phyloP scores from a whole-genome alignment of 2,797 vertebrate genomes.

The Gallinago solitaria region DNA sequence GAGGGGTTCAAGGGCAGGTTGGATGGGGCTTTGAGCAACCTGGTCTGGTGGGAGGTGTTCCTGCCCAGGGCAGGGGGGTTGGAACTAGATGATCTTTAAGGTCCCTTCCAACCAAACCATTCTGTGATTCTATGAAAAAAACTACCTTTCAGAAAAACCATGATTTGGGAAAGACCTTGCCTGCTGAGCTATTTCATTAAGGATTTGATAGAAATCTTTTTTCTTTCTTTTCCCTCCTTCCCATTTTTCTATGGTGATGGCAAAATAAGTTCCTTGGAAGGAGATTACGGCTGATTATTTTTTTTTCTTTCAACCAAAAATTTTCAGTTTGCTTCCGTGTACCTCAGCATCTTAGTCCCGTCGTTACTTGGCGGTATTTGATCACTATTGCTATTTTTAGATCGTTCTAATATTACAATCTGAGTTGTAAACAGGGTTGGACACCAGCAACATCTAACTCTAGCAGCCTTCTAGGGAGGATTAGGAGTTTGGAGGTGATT shows the following conservation, averaged over 20 bases:
- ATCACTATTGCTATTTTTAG: neutral
- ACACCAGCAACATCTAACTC: neutral
- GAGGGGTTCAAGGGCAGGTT: too few relatives aligned
- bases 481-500: neutral
- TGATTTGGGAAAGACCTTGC: neutral
- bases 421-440: neutral
- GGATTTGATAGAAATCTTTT: neutral
- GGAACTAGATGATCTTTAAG: too few relatives aligned
- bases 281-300: neutral
- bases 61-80: too few relatives aligned
- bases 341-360: neutral
- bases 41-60: too few relatives aligned
- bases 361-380: neutral
- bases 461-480: neutral
- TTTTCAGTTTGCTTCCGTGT: neutral
- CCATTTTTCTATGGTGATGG: neutral
- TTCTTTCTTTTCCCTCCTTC: neutral
- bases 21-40: too few relatives aligned
- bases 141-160: neutral
- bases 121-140: too few relatives aligned
- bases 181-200: neutral
- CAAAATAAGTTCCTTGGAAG: neutral
- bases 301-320: too few relatives aligned
- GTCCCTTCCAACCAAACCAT: too few relatives aligned
- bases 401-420: neutral